phyloP scores from a whole-genome alignment of 2,888 invertebrate species.

The Stenolophus ochropezus region DNA sequence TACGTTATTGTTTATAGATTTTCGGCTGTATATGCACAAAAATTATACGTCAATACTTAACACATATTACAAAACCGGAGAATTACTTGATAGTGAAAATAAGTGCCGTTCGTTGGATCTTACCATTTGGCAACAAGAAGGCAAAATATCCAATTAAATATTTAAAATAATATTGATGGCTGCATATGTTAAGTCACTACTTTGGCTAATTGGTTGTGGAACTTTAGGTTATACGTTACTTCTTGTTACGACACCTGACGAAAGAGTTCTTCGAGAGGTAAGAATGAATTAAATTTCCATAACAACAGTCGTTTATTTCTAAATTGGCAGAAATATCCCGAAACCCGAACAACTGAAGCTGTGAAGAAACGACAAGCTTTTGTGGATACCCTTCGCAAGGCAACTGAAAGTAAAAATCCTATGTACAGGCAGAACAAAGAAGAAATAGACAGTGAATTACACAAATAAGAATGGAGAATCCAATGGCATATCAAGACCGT shows the following conservation, averaged over 20 bases:
- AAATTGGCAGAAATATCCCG: constrained; percentile 70
- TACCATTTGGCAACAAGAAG: constrained; percentile 76
- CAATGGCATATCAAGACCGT: constrained; percentile 69
- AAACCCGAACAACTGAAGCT: constrained; percentile 66
- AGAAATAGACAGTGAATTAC: constrained; percentile 70
- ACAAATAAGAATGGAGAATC: constrained; percentile 69
- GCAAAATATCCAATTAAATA: constrained; percentile 73
- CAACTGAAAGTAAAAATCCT: constrained; percentile 73
- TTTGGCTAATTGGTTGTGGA: constrained; percentile 79
- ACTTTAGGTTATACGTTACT: constrained; percentile 79
- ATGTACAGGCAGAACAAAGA: constrained; percentile 73
- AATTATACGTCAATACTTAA: constrained; percentile 81
- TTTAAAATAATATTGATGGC: constrained; percentile 73
- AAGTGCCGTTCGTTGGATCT: constrained; percentile 76
- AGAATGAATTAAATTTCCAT: constrained; percentile 43
- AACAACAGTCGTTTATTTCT: not conserved
- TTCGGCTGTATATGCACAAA: constrained; percentile 80
- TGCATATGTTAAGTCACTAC: constrained; percentile 72
- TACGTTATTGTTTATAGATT: constrained; percentile 75
- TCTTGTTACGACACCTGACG: constrained; percentile 75
- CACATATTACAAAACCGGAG: constrained; percentile 82
- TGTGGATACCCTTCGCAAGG: constrained; percentile 73
- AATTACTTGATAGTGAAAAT: constrained; percentile 75
- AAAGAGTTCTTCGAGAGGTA: constrained; percentile 67
- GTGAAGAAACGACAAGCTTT: constrained; percentile 69